phyloP scores from a whole-genome alignment of 1,140 invertebrate genomes.

The Charaxes varanes region DNA sequence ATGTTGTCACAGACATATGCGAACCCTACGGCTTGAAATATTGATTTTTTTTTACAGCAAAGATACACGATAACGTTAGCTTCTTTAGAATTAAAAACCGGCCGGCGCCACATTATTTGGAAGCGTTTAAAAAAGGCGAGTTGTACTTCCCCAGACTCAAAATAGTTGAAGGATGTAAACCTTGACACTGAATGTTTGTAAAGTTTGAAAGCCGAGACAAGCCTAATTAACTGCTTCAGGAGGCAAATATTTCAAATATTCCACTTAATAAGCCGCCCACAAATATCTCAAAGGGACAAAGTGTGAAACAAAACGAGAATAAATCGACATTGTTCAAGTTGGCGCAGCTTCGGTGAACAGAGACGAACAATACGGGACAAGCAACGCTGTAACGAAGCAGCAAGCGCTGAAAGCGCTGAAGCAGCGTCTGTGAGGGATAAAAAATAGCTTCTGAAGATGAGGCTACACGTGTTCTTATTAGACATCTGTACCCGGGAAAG shows the following conservation, averaged over 20 bases:
- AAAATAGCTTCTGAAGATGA: neutral
- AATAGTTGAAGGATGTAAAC: too few relatives aligned
- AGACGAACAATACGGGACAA: too few relatives aligned
- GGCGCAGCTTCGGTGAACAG: too few relatives aligned
- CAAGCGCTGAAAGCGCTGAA: slow-evolving; percentile 2
- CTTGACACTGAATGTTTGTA: neutral
- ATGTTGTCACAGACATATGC: too few relatives aligned
- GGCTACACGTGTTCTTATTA: slow-evolving; percentile 3
- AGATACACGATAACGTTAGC: too few relatives aligned
- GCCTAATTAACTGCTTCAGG: slow-evolving; percentile 2
- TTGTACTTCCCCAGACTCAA: too few relatives aligned
- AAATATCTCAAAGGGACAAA: slow-evolving; percentile 9
- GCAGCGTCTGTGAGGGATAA: neutral
- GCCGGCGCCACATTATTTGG: too few relatives aligned
- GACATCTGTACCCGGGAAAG: slow-evolving; percentile 6
- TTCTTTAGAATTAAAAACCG: too few relatives aligned
- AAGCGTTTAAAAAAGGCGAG: too few relatives aligned
- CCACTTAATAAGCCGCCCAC: neutral
- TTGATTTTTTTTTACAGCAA: too few relatives aligned
- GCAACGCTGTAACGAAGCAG: too few relatives aligned
- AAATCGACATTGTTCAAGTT: neutral
- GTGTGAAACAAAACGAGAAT: slow-evolving; percentile 3
- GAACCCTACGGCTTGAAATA: too few relatives aligned
- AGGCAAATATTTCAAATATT: slow-evolving; percentile 3
- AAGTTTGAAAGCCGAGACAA: neutral